These are phyloP conservation scores for Apis mellifera DNA, from an alignment of 1,140 invertebrate species.

Conservation along the genomic window Amel_HAv3.1 CM009943.2:2489501-2490000, in stretches of 20 bases:
- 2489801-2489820: background rate
- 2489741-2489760: background rate
- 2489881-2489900: background rate
- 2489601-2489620: conserved; percentile 84
- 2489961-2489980: background rate
- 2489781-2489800: too few species aligned
- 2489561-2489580: conserved; percentile 84
- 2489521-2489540: background rate
- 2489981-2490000: background rate
- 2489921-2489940: background rate
- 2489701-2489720: background rate
- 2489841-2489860: background rate
- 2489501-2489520: background rate
- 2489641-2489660: conserved; percentile 19
- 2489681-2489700: background rate
- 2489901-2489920: background rate
- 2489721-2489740: background rate
- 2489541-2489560: background rate
- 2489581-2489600: conserved; percentile 91
- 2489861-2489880: conserved; percentile 9
- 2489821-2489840: background rate
- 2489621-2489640: conserved; percentile 54
- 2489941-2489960: background rate
- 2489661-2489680: conserved; percentile 1
- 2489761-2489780: background rate